These are phyloP conservation scores for Pyrgus malvae DNA, from an alignment of 2,888 invertebrate species.

Conservation along the genomic window DNA sequence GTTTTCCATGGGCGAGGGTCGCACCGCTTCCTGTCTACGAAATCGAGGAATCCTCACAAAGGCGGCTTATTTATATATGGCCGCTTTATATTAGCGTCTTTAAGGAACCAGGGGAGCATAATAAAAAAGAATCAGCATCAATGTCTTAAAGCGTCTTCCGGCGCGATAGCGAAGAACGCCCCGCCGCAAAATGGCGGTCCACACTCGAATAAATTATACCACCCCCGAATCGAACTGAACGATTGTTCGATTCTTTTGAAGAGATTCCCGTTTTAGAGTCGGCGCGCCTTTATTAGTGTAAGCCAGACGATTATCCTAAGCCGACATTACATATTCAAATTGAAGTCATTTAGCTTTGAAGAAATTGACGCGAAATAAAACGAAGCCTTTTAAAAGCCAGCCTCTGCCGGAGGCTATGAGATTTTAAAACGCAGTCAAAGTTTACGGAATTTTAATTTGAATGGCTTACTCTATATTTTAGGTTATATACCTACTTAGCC, in stretches of 20 bases:
- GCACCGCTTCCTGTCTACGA: constrained; percentile 63
- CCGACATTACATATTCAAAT: constrained; percentile 82
- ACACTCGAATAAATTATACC: constrained; percentile 80
- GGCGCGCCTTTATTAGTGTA: constrained; percentile 78
- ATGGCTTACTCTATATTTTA: background rate
- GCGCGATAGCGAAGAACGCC: constrained; percentile 66
- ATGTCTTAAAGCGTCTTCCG: constrained; percentile 80
- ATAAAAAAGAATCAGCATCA: constrained; percentile 82
- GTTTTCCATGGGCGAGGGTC: constrained; percentile 73
- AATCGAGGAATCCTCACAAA: constrained; percentile 65
- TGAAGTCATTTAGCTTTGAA: constrained; percentile 78
- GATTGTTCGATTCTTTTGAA: constrained; percentile 80
- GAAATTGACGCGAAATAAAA: constrained; percentile 81
- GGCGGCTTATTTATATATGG: constrained; percentile 79
- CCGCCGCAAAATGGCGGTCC: constrained; percentile 80
- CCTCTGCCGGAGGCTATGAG: constrained; percentile 59
- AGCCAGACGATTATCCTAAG: constrained; percentile 81
- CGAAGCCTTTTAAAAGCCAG: constrained; percentile 69
- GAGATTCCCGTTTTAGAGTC: constrained; percentile 73
- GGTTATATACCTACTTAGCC: background rate
- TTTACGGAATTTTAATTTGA: constrained; percentile 28
- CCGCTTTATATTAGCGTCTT: constrained; percentile 81
- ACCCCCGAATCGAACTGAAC: constrained; percentile 72
- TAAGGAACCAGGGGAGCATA: constrained; percentile 77
- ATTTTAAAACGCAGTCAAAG: constrained; percentile 52